Evolutionary conservation across 2,797 vertebrate genomes (phyloP).

Genomic region (Falco concolor): DNA sequence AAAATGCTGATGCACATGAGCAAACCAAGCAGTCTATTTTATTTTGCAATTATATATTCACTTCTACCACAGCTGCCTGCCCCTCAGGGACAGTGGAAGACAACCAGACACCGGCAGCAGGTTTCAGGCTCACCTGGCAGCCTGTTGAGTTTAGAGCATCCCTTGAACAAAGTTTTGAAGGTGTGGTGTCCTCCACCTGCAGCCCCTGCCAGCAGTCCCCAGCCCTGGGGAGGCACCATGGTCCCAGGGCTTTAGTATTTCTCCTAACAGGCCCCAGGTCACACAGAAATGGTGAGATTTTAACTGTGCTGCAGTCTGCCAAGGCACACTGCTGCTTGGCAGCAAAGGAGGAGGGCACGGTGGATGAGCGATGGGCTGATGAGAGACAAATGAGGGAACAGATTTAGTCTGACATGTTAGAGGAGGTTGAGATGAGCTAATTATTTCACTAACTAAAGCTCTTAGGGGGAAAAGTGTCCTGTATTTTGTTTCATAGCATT

Average conservation of each 20-base stretch:
- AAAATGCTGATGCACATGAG: background rate
- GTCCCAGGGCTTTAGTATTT: background rate
- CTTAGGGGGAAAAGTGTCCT: background rate
- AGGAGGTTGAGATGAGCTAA: conserved; percentile 51
- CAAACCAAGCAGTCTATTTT: background rate
- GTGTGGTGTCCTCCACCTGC: fast-evolving
- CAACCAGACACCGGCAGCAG: background rate
- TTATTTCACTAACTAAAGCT: conserved; percentile 45
- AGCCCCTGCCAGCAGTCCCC: background rate
- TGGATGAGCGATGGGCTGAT: background rate
- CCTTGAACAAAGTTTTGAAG: background rate
- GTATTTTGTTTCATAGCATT: background rate
- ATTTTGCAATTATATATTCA: background rate
- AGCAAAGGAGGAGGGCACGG: background rate
- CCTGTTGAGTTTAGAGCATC: background rate
- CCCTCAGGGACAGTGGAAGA: background rate
- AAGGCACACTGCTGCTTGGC: background rate
- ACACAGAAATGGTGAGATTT: background rate
- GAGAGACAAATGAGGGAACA: conserved; percentile 61
- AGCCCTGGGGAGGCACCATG: background rate
- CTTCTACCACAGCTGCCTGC: background rate
- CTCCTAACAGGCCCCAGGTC: background rate
- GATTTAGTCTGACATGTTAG: conserved; percentile 51
- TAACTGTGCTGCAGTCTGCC: background rate
- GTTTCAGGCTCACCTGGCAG: background rate